phyloP scores from a whole-genome alignment of 2,797 vertebrate species.

The Sebastes alutus region DNA sequence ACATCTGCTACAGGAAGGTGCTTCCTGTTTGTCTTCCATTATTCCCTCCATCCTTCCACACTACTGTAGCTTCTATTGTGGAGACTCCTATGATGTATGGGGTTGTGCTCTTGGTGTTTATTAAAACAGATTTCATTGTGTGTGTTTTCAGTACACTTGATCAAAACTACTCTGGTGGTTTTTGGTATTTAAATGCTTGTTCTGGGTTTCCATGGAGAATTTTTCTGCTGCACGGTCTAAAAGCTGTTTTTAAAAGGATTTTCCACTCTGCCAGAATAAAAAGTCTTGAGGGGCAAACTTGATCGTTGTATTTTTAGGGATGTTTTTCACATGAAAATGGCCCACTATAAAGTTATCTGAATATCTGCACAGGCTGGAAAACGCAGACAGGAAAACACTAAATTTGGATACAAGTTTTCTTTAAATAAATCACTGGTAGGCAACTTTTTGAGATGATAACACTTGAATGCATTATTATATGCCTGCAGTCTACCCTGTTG shows the following conservation, averaged over 20 bases:
- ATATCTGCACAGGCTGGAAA: not conserved
- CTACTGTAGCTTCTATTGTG: not conserved
- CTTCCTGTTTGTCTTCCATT: slow-evolving; percentile 59
- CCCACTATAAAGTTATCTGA: not conserved
- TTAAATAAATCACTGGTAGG: not conserved
- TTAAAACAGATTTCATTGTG: not conserved
- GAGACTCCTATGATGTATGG: not conserved
- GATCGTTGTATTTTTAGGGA: not conserved
- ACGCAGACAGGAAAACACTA: not conserved
- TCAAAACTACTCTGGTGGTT: not conserved
- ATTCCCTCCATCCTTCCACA: slow-evolving; percentile 41
- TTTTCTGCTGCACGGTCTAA: not conserved
- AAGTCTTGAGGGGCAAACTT: slow-evolving; percentile 10
- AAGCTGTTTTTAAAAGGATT: slow-evolving; percentile 18
- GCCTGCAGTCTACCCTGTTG: not conserved
- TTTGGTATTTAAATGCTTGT: not conserved
- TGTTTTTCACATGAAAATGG: not conserved
- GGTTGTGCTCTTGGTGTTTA: not conserved
- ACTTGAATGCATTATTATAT: not conserved
- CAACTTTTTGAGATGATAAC: not conserved
- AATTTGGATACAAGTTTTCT: not conserved
- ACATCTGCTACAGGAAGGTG: slow-evolving; percentile 45
- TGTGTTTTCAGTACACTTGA: not conserved
- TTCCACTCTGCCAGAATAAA: slow-evolving; percentile 19
- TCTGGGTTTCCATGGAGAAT: slow-evolving; percentile 22